Conservation (phyloP, 2,113 vertebrate genomes). For the Dicaeum eximium region DNA sequence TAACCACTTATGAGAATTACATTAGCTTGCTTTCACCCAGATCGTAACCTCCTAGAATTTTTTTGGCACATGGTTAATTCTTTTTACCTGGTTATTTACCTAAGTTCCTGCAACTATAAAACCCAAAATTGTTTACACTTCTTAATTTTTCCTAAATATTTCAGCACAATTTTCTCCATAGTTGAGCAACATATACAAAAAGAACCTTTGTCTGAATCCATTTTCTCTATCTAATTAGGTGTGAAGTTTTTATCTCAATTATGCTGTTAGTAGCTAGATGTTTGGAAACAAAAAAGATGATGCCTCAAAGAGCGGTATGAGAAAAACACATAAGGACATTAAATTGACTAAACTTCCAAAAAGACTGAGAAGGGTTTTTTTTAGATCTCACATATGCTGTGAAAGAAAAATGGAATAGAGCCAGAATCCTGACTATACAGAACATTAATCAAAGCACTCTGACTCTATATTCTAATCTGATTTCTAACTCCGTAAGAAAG, state of each 20-base stretch:
- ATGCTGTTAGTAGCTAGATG: not conserved
- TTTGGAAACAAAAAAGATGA: constrained; percentile 6
- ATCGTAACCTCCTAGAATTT: not conserved
- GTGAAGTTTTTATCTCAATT: not conserved
- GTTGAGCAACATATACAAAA: not conserved
- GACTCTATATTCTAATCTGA: not conserved
- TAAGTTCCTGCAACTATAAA: not conserved
- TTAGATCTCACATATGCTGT: not conserved
- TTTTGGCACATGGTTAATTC: not conserved
- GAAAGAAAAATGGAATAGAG: not conserved
- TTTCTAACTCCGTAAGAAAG: not conserved
- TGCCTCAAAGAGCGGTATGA: not conserved
- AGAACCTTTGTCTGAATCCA: not conserved
- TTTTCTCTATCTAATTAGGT: not conserved
- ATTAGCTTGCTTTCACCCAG: not conserved
- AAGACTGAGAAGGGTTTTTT: not conserved
- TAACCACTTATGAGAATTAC: not conserved
- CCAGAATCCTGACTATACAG: not conserved
- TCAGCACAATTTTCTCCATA: not conserved
- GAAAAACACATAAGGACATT: not conserved
- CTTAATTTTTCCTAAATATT: not conserved
- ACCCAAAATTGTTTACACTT: not conserved
- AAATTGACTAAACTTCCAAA: not conserved
- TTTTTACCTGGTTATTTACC: not conserved
- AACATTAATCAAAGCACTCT: not conserved